Percentiles rank a stretch among this genome's conserved stretches.
phyloP scores from a whole-genome alignment of 2,888 invertebrate species.

The Brenthis hecate region DNA sequence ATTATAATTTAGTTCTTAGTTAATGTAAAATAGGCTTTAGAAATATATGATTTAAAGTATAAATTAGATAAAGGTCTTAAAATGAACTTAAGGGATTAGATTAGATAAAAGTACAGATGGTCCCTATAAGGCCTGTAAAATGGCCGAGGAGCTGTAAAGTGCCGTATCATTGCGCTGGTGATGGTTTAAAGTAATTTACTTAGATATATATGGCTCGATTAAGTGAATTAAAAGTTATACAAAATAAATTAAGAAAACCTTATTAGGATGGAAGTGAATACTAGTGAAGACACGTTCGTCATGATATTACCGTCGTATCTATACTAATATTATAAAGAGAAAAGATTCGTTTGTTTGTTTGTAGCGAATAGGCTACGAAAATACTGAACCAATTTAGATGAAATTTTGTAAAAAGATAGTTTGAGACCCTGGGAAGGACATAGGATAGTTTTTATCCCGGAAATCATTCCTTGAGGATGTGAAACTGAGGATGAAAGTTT shows the following conservation, averaged over 20 bases:
- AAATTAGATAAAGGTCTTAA: conserved; percentile 20
- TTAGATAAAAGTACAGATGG: conserved; percentile 43
- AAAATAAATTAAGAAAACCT: conserved; percentile 33
- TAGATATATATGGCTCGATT: conserved; percentile 38
- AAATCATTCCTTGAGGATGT: too few species aligned
- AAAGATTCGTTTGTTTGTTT: too few species aligned
- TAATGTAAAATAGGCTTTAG: conserved; percentile 22
- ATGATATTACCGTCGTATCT: not conserved
- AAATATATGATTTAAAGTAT: conserved; percentile 15
- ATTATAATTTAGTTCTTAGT: conserved; percentile 19
- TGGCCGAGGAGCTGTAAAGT: conserved; percentile 41
- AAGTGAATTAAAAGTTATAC: conserved; percentile 37
- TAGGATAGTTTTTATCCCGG: too few species aligned
- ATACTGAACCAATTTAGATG: too few species aligned
- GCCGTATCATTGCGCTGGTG: conserved; percentile 42
- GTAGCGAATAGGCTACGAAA: too few species aligned
- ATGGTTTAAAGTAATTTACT: conserved; percentile 38
- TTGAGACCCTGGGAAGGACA: too few species aligned
- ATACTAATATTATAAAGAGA: too few species aligned
- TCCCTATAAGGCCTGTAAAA: conserved; percentile 43
- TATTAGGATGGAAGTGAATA: conserved; percentile 20
- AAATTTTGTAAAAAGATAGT: too few species aligned
- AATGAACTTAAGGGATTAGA: conserved; percentile 43
- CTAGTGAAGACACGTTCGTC: conserved; percentile 21
- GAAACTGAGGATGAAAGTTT: too few species aligned